Evolutionary conservation across 2,888 invertebrate genomes (phyloP).

Genomic region (Rotaria socialis): DNA sequence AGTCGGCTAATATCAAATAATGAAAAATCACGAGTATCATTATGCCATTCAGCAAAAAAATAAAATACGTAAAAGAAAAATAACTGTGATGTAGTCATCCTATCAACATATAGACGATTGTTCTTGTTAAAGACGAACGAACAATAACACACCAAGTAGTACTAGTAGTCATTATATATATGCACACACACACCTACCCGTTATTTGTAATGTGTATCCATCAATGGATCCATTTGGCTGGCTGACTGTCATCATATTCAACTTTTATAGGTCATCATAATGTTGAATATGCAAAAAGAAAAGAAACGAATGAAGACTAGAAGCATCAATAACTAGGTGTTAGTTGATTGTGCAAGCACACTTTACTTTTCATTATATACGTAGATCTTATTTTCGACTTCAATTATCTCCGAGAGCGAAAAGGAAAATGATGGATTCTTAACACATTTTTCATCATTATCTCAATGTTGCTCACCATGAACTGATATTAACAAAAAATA

Average conservation of each 20-base stretch:
- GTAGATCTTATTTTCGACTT: background rate
- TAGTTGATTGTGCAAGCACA: slow-evolving; percentile 29
- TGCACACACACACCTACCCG: background rate
- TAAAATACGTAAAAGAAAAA: background rate
- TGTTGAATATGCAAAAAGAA: background rate
- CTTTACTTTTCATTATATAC: background rate
- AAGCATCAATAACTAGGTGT: slow-evolving; percentile 32
- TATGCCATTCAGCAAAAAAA: background rate
- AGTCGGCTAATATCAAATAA: slow-evolving; percentile 29
- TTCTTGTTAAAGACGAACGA: slow-evolving; percentile 17
- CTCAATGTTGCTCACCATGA: slow-evolving; percentile 26
- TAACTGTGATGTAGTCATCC: slow-evolving; percentile 6
- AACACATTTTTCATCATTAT: slow-evolving; percentile 13
- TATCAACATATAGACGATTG: slow-evolving; percentile 15
- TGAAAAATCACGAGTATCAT: slow-evolving; percentile 32
- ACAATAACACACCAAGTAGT: background rate
- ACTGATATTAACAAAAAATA: background rate
- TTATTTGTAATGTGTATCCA: slow-evolving; percentile 20
- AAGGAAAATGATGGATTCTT: background rate
- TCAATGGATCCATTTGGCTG: slow-evolving; percentile 26
- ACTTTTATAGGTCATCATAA: slow-evolving; percentile 29
- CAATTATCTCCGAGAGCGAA: background rate
- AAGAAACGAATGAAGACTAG: background rate
- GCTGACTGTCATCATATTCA: slow-evolving; percentile 29
- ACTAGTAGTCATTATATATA: slow-evolving; percentile 15